Percentiles rank a stretch among this genome's conserved stretches.
These are phyloP conservation scores for Chanos chanos DNA, from an alignment of 2,797 vertebrate genomes.

Conservation along the genomic window DNA sequence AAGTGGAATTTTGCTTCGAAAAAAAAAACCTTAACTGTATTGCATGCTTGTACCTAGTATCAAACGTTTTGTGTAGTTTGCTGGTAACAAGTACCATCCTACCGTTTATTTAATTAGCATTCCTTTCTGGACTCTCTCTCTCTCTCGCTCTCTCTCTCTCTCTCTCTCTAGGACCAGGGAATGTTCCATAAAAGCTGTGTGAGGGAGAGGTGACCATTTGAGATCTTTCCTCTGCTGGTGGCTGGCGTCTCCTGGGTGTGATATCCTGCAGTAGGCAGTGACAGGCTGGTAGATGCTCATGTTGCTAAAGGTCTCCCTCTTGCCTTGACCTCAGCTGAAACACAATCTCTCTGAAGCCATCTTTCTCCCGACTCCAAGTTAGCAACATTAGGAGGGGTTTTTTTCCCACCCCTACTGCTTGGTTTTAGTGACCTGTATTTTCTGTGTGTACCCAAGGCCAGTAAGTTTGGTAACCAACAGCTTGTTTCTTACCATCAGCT, in stretches of 20 bases:
- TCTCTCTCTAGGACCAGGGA: too few relatives aligned
- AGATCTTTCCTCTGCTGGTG: constrained; percentile 50
- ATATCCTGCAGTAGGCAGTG: constrained; percentile 47
- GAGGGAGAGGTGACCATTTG: constrained; percentile 44
- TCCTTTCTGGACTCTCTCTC: too few relatives aligned
- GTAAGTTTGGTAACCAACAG: constrained; percentile 2
- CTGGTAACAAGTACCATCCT: too few relatives aligned
- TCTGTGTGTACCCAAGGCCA: constrained; percentile 24
- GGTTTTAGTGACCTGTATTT: constrained; percentile 31
- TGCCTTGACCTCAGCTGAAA: constrained; percentile 65
- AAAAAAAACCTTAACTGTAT: too few relatives aligned
- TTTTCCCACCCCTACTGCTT: constrained; percentile 29
- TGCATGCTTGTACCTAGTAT: too few relatives aligned
- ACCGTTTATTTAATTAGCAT: too few relatives aligned
- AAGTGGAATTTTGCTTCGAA: too few relatives aligned
- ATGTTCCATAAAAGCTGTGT: constrained; percentile 7
- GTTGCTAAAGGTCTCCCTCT: constrained; percentile 61
- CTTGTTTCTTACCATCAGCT: constrained; percentile 15
- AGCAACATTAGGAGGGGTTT: constrained; percentile 53
- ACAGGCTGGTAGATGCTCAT: constrained; percentile 59
- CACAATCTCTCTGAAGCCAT: constrained; percentile 53
- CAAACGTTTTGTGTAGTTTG: too few relatives aligned
- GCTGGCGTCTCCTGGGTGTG: constrained; percentile 55
- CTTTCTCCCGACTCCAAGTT: constrained; percentile 58
- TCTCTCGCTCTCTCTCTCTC: too few relatives aligned